These are phyloP conservation scores for Drosophila trapezifrons DNA, from an alignment of 1,140 invertebrate species.

Conservation along the genomic window DNA sequence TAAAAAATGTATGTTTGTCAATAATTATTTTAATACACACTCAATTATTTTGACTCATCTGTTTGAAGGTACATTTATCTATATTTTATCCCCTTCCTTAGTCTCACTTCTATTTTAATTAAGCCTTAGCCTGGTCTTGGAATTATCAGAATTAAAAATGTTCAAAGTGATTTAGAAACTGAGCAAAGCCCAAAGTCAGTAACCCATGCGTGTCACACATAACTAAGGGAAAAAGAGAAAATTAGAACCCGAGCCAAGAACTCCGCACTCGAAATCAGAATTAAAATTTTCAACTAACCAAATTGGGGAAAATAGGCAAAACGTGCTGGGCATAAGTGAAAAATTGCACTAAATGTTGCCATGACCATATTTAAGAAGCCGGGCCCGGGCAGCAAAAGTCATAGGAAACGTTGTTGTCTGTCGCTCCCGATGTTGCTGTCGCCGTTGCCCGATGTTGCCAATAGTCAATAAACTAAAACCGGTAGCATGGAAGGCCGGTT, in stretches of 20 bases:
- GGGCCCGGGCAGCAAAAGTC: conserved; percentile 47
- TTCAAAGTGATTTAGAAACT: background rate
- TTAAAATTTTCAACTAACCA: conserved; percentile 50
- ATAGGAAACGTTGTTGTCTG: conserved; percentile 59
- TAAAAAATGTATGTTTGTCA: background rate
- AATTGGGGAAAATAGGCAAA: conserved; percentile 73
- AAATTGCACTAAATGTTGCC: conserved; percentile 66
- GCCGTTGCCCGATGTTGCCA: conserved; percentile 30
- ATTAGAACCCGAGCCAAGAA: conserved; percentile 28
- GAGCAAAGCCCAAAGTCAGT: background rate
- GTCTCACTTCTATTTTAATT: no score
- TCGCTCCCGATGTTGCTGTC: conserved; percentile 15
- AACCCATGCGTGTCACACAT: conserved; percentile 14
- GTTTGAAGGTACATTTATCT: background rate
- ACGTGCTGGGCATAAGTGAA: conserved; percentile 78
- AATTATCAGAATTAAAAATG: background rate
- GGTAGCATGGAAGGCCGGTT: conserved; percentile 76
- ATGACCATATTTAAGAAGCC: conserved; percentile 71
- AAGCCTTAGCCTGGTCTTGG: no score
- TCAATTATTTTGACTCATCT: background rate
- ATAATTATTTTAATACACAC: no score
- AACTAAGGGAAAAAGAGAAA: conserved; percentile 66
- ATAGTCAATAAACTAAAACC: conserved; percentile 79
- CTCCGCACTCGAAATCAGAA: conserved; percentile 16
- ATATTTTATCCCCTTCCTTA: no score